Base-by-base conservation (phyloP, 1,140 invertebrate genomes). In the Sitobion miscanthi region DNA sequence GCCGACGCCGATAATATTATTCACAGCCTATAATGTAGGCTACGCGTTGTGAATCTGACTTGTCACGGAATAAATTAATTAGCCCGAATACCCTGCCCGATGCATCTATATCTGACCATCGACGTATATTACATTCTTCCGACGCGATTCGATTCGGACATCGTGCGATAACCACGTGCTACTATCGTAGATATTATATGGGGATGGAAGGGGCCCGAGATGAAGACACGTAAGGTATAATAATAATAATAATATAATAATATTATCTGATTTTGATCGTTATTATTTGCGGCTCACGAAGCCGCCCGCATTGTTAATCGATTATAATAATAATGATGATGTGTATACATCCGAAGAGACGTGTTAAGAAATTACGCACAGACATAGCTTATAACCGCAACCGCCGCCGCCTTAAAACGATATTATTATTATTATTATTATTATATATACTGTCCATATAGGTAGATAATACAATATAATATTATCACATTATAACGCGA, bases 51-150 rank as follows among this genome's bases (percentile, higher is more conserved):
- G 14, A 82, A 83, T 52, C 2, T 38, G 42, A 54, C 85, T 85
- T 92, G 91, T 93, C 77, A 86, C 91, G 91, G 91, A 93, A 42
- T 93, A 86, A 93, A 93, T 85, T 93, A 93, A 85, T 93, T 93
- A 93, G 49, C 77, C 35, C 77, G 77, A 45, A 93, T 93, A 86
- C 77, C n/a, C 8, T 21, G 21, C 14, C 17, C 45, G 20, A 17
- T 1, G 11, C 45, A 47, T 25, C 83, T 52, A 38, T 38, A 38
- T 38, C n/a, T 8, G 21, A 38, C 17, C 17, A 77, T n/a, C 57
- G 57, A n/a, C 17, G 52, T 30, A 17, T 21, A 21, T 54, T 54
- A 54, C 5, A 54, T 69, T 62, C 11, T 23, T 25, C 30, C 23
- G 47, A 52, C n/a, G 30, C 21, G n/a, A 92, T 92, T 92, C 83